Evolutionary conservation across 1,140 invertebrate species (phyloP).

Genomic region (Drosophila ficusphila): DNA sequence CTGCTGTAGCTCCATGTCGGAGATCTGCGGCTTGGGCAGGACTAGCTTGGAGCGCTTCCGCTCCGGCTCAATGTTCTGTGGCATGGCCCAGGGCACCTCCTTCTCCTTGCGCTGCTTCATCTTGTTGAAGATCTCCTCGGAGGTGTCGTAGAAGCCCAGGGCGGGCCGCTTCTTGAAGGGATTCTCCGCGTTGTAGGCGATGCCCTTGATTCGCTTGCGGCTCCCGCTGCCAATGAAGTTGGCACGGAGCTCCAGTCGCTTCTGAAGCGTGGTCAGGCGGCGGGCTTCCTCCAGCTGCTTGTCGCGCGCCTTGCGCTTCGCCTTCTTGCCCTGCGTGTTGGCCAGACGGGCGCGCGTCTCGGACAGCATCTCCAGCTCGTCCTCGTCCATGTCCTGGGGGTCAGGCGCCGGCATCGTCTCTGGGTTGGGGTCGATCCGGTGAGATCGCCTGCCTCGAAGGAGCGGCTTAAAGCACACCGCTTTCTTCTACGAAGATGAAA

Average conservation of each 20-base stretch:
- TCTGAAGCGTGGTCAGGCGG: conserved; percentile 97
- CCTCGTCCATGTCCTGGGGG: too few species aligned
- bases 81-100: conserved; percentile 96
- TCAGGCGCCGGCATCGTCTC: too few species aligned
- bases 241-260: conserved; percentile 97
- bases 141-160: too few species aligned
- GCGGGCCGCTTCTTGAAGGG: conserved; percentile 99
- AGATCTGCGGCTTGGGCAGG: conserved; percentile 98
- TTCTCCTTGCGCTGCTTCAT: conserved; percentile 98
- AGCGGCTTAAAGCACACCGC: too few species aligned
- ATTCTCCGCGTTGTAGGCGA: conserved; percentile 99
- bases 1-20: conserved; percentile 95
- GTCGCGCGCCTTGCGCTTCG: too few species aligned
- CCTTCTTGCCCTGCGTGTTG: conserved; percentile 99
- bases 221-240: conserved; percentile 93
- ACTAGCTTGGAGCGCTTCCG: too few species aligned
- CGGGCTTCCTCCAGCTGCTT: too few species aligned
- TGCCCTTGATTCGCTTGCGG: conserved; percentile 86
- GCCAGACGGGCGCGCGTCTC: conserved; percentile 98
- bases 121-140: conserved; percentile 94
- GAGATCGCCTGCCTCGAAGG: too few species aligned
- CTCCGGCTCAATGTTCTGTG: conserved; percentile 94
- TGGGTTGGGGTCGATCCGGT: too few species aligned
- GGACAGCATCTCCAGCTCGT: too few species aligned
- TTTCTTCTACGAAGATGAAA: too few species aligned